Evolutionary conservation across 2,888 invertebrate genomes (phyloP).

Genomic region (Rotaria magnacalcarata): DNA sequence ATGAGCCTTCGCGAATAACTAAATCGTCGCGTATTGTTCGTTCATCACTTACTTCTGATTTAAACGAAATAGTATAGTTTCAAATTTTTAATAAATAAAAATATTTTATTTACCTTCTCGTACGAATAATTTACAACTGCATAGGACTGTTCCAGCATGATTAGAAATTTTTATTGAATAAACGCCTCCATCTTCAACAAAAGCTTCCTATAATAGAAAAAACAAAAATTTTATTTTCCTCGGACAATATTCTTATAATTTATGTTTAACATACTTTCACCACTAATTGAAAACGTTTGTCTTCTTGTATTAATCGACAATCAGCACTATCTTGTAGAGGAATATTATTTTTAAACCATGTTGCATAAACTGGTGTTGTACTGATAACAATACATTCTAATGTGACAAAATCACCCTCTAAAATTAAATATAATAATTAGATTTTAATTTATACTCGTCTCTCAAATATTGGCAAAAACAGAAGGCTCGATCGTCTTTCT

Average conservation of each 20-base stretch:
- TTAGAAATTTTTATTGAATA: constrained; percentile 54
- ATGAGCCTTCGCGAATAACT: constrained; percentile 12
- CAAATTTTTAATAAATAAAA: too few species aligned
- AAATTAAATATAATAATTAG: neutral
- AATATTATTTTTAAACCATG: constrained; percentile 42
- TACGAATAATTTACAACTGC: constrained; percentile 56
- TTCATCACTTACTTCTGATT: constrained; percentile 30
- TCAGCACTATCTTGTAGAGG: constrained; percentile 40
- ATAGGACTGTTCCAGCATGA: constrained; percentile 56
- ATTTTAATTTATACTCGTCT: too few species aligned
- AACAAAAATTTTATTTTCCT: too few species aligned
- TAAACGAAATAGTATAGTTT: too few species aligned
- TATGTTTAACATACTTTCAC: neutral
- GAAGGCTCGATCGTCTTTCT: too few species aligned
- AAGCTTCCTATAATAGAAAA: constrained; percentile 39
- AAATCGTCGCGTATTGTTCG: constrained; percentile 23
- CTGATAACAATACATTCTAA: constrained; percentile 29
- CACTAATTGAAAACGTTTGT: neutral
- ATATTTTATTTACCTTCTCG: constrained; percentile 39
- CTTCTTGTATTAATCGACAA: constrained; percentile 41
- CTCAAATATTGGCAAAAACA: too few species aligned
- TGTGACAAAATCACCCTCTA: constrained; percentile 19
- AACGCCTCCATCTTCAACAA: constrained; percentile 37
- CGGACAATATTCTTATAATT: too few species aligned
- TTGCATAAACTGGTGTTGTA: constrained; percentile 17